Conservation (phyloP, 2,797 vertebrate species). For the Coendou prehensilis region DNA sequence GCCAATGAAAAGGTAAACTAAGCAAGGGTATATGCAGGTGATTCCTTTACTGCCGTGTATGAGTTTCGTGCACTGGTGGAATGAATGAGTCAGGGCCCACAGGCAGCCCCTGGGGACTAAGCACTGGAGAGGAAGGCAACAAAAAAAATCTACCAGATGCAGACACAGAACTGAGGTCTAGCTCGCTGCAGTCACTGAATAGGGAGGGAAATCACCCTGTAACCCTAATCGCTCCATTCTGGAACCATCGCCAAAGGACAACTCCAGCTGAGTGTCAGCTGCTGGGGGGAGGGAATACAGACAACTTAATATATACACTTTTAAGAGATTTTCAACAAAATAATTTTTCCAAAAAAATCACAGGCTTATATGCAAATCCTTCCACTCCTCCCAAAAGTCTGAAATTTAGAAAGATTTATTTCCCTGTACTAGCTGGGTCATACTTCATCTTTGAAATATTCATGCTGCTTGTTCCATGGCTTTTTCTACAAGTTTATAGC, state of each 20-base stretch:
- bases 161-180: neutral
- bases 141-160: neutral
- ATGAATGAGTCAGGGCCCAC: neutral
- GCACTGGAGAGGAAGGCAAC: neutral
- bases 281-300: neutral
- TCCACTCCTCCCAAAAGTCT: neutral
- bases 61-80: neutral
- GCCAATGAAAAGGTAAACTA: neutral
- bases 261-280: neutral
- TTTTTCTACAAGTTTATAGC: constrained; percentile 42
- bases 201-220: neutral
- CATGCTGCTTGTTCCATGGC: neutral
- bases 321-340: constrained; percentile 29
- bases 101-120: neutral
- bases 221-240: neutral
- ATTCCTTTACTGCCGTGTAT: neutral
- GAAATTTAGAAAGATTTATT: neutral
- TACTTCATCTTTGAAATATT: constrained; percentile 54
- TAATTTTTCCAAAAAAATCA: constrained; percentile 6
- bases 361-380: neutral
- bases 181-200: neutral
- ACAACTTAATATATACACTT: neutral
- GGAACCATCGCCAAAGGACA: neutral
- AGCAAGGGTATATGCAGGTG: neutral
- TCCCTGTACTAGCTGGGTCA: neutral